Conservation (phyloP, 53 echinoderm and acorn worm genomes). For the Glandiceps talaboti region DNA sequence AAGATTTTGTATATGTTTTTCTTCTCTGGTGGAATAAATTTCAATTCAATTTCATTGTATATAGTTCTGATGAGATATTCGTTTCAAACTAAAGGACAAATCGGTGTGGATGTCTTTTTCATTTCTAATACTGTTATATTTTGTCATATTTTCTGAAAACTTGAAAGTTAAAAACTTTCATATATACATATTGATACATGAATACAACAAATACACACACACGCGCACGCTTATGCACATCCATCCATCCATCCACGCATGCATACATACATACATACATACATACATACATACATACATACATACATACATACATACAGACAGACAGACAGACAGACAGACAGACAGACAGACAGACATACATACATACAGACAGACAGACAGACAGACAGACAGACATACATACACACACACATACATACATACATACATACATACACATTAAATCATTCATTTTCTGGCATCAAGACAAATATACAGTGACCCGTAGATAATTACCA, state of each 20-base stretch:
- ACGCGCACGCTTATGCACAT: background rate
- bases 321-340: background rate
- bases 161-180: too few species aligned
- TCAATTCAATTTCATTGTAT: too few species aligned
- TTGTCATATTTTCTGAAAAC: too few species aligned
- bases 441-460: background rate
- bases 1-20: too few species aligned
- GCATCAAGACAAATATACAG: too few species aligned
- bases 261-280: background rate
- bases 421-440: background rate
- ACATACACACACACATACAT: background rate
- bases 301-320: too few species aligned
- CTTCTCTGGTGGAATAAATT: too few species aligned
- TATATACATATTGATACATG: background rate
- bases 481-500: too few species aligned
- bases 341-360: background rate
- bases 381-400: background rate
- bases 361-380: background rate
- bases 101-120: too few species aligned
- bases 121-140: too few species aligned
- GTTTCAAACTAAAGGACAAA: too few species aligned
- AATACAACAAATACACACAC: background rate
- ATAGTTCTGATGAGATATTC: too few species aligned
- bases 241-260: background rate
- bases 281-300: background rate